phyloP scores from a whole-genome alignment of 2,113 vertebrate species.

The Brachirus orientalis region DNA sequence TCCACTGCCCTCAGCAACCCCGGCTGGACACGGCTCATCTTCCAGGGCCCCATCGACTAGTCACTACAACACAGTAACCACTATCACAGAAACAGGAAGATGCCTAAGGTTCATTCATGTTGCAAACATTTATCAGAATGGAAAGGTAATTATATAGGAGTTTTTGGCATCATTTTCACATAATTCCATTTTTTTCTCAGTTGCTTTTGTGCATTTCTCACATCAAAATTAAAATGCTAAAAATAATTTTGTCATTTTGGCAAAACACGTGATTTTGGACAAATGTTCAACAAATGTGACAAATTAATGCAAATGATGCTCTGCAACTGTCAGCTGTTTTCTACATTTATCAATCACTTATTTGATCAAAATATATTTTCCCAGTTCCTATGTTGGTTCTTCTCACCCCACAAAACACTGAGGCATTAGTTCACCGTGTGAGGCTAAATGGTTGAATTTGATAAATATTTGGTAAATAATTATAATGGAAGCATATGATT shows the following conservation, averaged over 20 bases:
- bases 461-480: no score
- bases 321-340: not conserved
- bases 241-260: not conserved
- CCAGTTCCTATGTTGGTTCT: no score
- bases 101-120: conserved; percentile 47
- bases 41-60: conserved; percentile 97
- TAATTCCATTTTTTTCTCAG: not conserved
- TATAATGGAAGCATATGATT: no score
- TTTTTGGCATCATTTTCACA: not conserved
- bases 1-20: conserved; percentile 88
- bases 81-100: conserved; percentile 41
- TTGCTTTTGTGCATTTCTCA: not conserved
- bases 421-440: no score
- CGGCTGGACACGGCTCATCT: conserved; percentile 93
- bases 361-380: no score
- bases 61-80: conserved; percentile 13
- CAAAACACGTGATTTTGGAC: no score
- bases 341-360: no score
- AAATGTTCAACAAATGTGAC: not conserved
- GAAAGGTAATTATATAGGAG: conserved; percentile 4
- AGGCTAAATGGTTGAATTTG: no score
- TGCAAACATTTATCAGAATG: conserved; percentile 10
- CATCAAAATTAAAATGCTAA: not conserved
- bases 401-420: no score
- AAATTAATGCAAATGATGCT: not conserved